Conservation (phyloP, 2,888 invertebrate species). For the Lottia gigantea region DNA sequence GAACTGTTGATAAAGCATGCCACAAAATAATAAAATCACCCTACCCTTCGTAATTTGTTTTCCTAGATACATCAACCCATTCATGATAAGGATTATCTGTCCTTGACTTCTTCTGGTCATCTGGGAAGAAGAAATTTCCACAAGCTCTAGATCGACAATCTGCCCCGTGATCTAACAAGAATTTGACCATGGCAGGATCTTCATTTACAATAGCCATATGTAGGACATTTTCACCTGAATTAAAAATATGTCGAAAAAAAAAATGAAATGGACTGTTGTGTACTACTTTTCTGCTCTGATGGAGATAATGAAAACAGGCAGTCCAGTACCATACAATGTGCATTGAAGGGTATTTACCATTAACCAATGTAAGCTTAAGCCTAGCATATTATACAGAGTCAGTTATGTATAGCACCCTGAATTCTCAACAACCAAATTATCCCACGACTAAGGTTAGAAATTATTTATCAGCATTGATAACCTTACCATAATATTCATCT, state of each 20-base stretch:
- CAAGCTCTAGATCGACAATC: slow-evolving; percentile 90
- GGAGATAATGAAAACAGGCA: too few relatives aligned
- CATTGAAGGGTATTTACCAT: not conserved
- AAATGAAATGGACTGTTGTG: too few relatives aligned
- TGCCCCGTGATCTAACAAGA: slow-evolving; percentile 88
- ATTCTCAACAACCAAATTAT: too few relatives aligned
- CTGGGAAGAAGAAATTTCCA: slow-evolving; percentile 96
- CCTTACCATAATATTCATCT: slow-evolving; percentile 94
- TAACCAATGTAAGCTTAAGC: too few relatives aligned
- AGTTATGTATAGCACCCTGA: too few relatives aligned
- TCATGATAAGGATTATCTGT: slow-evolving; percentile 90
- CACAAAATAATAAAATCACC: slow-evolving; percentile 3
- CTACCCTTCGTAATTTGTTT: slow-evolving; percentile 70
- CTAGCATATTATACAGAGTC: too few relatives aligned
- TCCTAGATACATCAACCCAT: slow-evolving; percentile 83
- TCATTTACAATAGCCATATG: slow-evolving; percentile 99
- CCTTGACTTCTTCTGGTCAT: slow-evolving; percentile 93
- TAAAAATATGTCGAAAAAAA: not conserved
- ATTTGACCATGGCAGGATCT: slow-evolving; percentile 97
- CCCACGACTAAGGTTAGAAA: not conserved
- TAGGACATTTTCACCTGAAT: slow-evolving; percentile 86
- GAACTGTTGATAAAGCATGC: too few relatives aligned
- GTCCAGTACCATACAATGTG: too few relatives aligned
- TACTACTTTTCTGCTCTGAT: too few relatives aligned
- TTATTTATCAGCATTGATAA: not conserved